Base-by-base conservation (phyloP, 2,888 invertebrate species). In the Meiosimyza platycephala region DNA sequence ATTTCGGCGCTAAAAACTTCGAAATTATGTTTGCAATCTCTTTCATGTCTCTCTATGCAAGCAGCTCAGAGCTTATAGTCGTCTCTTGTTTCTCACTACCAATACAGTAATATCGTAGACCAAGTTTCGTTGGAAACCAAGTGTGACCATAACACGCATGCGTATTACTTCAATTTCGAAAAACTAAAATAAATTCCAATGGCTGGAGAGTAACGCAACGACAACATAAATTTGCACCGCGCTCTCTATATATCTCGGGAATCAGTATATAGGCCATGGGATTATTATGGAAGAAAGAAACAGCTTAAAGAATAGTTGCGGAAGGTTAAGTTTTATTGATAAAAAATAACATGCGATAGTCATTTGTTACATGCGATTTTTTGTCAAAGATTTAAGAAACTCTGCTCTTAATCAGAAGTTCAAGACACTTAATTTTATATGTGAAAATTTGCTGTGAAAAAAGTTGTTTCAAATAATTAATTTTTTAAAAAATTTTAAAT, bases 241-340 rank as follows among this genome's bases (percentile, higher is more conserved):
- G 9, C 54, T 18, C 40, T 40, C 1, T 2, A 40, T 40, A 40
- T 40, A 40, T 6, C 40, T 6, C 40, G 40, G 40, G 40, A 40
- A 1, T 9, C 40, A 40, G 40, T 40, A 63, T 47, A 63, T 63
- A 63, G 63, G 63, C 47, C 63, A 63, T 47, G 63, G 40, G 63
- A 48, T 47, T 63, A 47, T 15, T 28, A 6, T 57, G 18, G 18
- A 12, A 28, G 28, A 57, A 15, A 57, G 28, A 57, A 18, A 57
- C n/a, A 22, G 55, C 55, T 22, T 64, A 15, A 64, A 22, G 22
- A 51, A 18, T 28, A 40, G 40, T 64, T 64, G 64, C 64, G 64
- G 64, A 50, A 64, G 64, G 64, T 64, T 64, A 40, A 40, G 60
- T 62, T n/a, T n/a, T 62, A 16, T 33, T 4, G 9, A 40, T 9